These are phyloP conservation scores for Cichladusa arquata DNA, from an alignment of 2,113 vertebrate genomes.

Conservation along the genomic window DNA sequence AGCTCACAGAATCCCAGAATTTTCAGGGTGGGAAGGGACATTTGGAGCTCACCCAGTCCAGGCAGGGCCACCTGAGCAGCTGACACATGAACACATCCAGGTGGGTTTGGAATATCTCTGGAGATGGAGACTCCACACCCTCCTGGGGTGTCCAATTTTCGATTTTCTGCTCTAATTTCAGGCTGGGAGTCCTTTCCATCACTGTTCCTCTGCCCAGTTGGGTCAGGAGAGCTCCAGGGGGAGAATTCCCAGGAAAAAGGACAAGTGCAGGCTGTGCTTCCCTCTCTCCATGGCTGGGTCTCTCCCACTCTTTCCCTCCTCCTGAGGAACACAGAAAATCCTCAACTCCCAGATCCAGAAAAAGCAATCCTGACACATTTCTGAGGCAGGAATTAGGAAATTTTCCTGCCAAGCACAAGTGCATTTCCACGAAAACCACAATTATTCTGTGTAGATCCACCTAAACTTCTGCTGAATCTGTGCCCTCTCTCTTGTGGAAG, in stretches of 20 bases:
- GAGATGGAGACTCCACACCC: background rate
- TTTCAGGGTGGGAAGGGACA: background rate
- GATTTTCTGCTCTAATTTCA: background rate
- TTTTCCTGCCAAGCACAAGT: background rate
- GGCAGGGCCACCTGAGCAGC: background rate
- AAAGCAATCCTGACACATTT: background rate
- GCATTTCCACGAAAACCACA: background rate
- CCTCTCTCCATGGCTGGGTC: background rate
- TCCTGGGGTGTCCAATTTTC: background rate
- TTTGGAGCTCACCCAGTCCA: background rate
- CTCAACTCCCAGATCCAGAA: background rate
- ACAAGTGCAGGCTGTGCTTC: accelerated
- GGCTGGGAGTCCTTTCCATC: background rate
- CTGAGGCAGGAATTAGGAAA: background rate
- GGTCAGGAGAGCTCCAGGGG: too few relatives aligned
- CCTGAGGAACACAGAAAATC: background rate
- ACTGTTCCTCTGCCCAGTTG: background rate
- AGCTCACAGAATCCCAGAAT: background rate
- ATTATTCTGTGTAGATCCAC: background rate
- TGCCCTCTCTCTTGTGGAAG: background rate
- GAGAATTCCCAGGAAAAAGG: background rate
- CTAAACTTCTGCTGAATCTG: background rate
- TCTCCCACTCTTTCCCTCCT: background rate
- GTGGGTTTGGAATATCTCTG: background rate
- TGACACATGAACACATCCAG: background rate